Conservation (phyloP, 2,888 invertebrate species). For the Bombylius discolor region DNA sequence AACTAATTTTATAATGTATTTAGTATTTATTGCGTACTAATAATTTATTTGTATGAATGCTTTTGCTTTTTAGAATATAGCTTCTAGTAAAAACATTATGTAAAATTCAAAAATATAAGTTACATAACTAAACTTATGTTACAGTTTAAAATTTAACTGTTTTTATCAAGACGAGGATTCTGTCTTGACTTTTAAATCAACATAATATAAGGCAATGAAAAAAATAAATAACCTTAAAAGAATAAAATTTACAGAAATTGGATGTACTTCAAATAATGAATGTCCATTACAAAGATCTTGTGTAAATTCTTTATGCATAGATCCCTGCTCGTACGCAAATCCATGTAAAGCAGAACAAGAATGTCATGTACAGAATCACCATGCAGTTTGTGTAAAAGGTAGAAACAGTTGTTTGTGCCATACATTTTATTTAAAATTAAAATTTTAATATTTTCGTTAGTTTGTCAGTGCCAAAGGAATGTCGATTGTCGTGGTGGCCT, state of each 20-base stretch:
- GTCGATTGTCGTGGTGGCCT: constrained; percentile 49
- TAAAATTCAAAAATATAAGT: too few species aligned
- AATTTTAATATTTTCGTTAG: constrained; percentile 14
- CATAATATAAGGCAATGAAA: too few species aligned
- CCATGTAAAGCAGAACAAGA: constrained; percentile 64
- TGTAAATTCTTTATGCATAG: constrained; percentile 62
- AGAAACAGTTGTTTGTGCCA: constrained; percentile 11
- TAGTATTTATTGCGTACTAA: too few species aligned
- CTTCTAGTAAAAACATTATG: too few species aligned
- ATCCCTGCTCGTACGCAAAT: constrained; percentile 63
- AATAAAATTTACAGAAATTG: constrained; percentile 47
- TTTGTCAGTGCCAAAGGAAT: constrained; percentile 49
- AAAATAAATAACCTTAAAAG: too few species aligned
- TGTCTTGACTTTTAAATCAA: too few species aligned
- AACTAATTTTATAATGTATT: too few species aligned
- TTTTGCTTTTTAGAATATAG: too few species aligned
- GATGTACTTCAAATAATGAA: constrained; percentile 66
- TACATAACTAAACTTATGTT: too few species aligned
- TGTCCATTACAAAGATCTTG: constrained; percentile 69
- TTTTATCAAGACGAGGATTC: too few species aligned
- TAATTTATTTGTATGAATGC: too few species aligned
- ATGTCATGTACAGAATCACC: constrained; percentile 71
- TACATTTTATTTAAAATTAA: neutral
- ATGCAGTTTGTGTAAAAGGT: constrained; percentile 74
- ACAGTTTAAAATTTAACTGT: too few species aligned